Percentiles rank a stretch among this genome's conserved stretches.
Evolutionary conservation across 1,140 invertebrate species (phyloP).

Genomic region (Rhopalosiphum maidis): DNA sequence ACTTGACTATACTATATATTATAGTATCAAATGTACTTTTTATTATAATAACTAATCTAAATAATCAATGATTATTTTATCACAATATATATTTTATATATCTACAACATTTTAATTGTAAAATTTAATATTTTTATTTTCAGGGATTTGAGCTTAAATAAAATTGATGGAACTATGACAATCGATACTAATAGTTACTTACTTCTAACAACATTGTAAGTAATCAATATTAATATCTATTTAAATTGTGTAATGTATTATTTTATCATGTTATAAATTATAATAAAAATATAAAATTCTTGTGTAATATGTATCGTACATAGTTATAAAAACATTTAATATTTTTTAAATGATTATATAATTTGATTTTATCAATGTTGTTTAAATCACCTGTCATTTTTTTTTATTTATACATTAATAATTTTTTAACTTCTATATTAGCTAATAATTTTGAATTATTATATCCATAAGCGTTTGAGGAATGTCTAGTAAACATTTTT

Average conservation of each 20-base stretch:
- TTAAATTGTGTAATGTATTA: not conserved
- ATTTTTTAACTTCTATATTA: too few relatives aligned
- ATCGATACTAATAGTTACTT: constrained; percentile 15
- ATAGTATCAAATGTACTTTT: not conserved
- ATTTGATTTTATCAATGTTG: too few relatives aligned
- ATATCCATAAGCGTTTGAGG: too few relatives aligned
- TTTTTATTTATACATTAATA: too few relatives aligned
- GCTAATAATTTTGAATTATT: too few relatives aligned
- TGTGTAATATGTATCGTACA: too few relatives aligned
- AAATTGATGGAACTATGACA: constrained; percentile 19
- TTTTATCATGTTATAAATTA: not conserved
- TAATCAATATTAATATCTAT: not conserved
- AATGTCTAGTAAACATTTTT: too few relatives aligned
- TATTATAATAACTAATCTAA: not conserved
- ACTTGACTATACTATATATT: not conserved
- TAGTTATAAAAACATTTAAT: too few relatives aligned
- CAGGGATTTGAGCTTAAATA: constrained; percentile 37
- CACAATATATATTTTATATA: not conserved
- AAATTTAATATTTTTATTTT: constrained; percentile 27
- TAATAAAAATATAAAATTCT: too few relatives aligned
- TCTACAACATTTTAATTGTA: not conserved
- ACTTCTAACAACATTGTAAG: constrained; percentile 61
- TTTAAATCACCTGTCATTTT: too few relatives aligned
- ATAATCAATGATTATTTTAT: not conserved
- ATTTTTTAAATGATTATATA: too few relatives aligned